Evolutionary conservation across 2,888 invertebrate genomes (phyloP), one percentile per base, ranked within the genome.

Genomic region (Hybos culiciformis): DNA sequence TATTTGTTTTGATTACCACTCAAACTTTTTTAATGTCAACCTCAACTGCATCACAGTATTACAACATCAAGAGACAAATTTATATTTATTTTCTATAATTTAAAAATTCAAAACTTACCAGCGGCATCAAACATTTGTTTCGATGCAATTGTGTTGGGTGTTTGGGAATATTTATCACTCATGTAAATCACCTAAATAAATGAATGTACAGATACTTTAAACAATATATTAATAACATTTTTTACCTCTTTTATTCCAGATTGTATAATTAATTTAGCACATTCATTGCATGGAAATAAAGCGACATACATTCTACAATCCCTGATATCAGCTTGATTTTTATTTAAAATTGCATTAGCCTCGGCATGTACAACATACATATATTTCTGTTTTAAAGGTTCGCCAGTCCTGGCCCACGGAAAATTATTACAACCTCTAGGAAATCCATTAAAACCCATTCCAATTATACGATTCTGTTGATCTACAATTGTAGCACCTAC

Each of bases 331-430:
- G 77, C 71, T 0, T 76, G 72, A 61, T 90, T 92, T 62, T 83
- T 90, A 62, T 97, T 97, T 14, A 96, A 57, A 50, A 98, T 85
- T 1, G 97, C 97, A 69, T 98, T 98, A 69, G 94, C 76, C 71
- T 98, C 97, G 3, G 97, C 97, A 68, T 98, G 97, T 50, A 94
- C 94, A 1, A 98, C 97, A 47, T 90, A 97, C 48, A 85, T 70
- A 62, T 77, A 78, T 70, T 97, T 97, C 41, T 75, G 82, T 33
- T 88, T 74, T 42, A 85, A 62, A 12, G 67, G 61, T 53, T 77
- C 67, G 1, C 17, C 21, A 1, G 39, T 43, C 60, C 88, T 88
- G 1, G 70, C 70, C 97, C 97, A 98, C 0, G 96, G 88, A 65
- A 94, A 85, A 65, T 97, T 96, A 56, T 68, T 69, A 57, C 94